These are phyloP conservation scores for Serilophus lunatus DNA, from an alignment of 2,113 vertebrate species.

Conservation along the genomic window DNA sequence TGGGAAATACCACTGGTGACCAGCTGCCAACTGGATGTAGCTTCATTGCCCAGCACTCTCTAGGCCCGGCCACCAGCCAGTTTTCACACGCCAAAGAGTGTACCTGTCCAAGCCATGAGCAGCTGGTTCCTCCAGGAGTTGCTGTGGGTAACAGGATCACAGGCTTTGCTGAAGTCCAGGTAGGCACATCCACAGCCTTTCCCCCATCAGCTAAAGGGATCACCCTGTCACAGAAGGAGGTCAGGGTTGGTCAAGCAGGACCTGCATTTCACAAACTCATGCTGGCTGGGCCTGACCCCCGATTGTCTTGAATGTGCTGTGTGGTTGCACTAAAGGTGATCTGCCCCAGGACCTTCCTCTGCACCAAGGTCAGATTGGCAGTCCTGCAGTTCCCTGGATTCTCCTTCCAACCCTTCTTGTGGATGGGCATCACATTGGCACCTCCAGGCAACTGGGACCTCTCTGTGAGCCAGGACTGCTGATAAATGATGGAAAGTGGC, in stretches of 20 bases:
- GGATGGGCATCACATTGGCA: neutral
- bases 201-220: neutral
- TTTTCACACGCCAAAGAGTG: neutral
- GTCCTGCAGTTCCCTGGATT: neutral
- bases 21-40: neutral
- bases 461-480: neutral
- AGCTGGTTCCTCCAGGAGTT: neutral
- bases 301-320: neutral
- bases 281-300: neutral
- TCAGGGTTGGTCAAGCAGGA: neutral
- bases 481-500: neutral
- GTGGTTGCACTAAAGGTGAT: neutral
- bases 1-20: neutral
- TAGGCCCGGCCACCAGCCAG: neutral
- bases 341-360: neutral
- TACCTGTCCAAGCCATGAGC: neutral
- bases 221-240: neutral
- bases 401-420: neutral
- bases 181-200: neutral
- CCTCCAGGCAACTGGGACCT: neutral
- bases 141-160: neutral
- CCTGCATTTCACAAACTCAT: neutral
- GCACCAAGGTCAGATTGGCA: neutral
- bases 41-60: neutral
- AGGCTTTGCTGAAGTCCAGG: neutral